Evolutionary conservation across 1,140 invertebrate species (phyloP).

Genomic region (Hesperophylax magnus): DNA sequence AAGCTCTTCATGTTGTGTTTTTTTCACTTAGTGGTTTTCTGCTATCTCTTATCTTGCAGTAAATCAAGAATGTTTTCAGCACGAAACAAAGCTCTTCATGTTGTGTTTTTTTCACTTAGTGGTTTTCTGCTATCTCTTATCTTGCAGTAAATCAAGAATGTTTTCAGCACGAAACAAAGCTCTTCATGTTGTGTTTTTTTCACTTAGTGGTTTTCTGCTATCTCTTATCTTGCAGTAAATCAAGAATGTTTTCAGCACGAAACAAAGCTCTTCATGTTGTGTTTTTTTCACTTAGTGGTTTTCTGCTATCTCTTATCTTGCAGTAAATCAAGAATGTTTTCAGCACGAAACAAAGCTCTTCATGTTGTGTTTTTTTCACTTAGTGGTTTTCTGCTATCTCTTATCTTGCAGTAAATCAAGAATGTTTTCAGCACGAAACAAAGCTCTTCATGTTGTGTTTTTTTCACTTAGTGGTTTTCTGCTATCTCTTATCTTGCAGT

Average conservation of each 20-base stretch:
- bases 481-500: constrained; percentile 15
- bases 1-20: neutral
- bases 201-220: constrained; percentile 10
- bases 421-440: constrained; percentile 12
- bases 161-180: constrained; percentile 6
- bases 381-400: neutral
- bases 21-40: constrained; percentile 26
- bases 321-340: constrained; percentile 34
- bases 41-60: constrained; percentile 15
- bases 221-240: constrained; percentile 29
- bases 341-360: neutral
- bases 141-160: constrained; percentile 31
- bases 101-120: constrained; percentile 23
- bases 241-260: constrained; percentile 6
- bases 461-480: constrained; percentile 26
- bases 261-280: neutral
- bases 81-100: neutral
- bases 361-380: constrained; percentile 14
- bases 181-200: constrained; percentile 2
- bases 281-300: constrained; percentile 27
- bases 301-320: constrained; percentile 4
- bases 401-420: constrained; percentile 35
- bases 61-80: constrained; percentile 24
- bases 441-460: neutral
- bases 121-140: constrained; percentile 4